phyloP scores from a whole-genome alignment of 2,113 vertebrate species.

The Trinectes maculatus region DNA sequence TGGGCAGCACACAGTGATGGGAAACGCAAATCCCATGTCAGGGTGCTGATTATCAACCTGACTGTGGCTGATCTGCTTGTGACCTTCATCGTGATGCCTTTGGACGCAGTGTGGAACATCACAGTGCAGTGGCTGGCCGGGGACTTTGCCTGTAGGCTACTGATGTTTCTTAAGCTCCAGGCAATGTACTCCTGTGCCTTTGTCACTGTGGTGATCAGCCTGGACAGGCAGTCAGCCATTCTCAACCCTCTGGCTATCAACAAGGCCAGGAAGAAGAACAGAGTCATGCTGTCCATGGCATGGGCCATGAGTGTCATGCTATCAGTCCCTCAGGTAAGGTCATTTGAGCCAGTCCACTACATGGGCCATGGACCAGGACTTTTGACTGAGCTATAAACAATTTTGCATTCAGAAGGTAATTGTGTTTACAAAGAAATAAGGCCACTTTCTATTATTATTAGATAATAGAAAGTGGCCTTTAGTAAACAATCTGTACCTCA shows the following conservation, averaged over 20 bases:
- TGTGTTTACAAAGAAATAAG: too few relatives aligned
- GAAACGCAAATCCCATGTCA: constrained; percentile 81
- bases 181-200: constrained; percentile 86
- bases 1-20: constrained; percentile 57
- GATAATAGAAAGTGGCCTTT: too few relatives aligned
- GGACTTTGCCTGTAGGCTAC: constrained; percentile 81
- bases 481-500: too few relatives aligned
- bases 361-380: neutral
- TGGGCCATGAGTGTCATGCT: constrained; percentile 82
- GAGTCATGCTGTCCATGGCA: constrained; percentile 81
- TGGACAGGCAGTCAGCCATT: constrained; percentile 84
- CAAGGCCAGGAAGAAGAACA: constrained; percentile 79
- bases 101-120: constrained; percentile 85
- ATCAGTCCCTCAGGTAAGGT: constrained; percentile 85
- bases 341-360: neutral
- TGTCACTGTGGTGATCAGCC: constrained; percentile 88
- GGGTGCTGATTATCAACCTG: constrained; percentile 83
- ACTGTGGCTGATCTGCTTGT: constrained; percentile 83
- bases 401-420: too few relatives aligned
- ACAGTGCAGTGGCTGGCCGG: constrained; percentile 88
- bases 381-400: neutral
- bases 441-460: too few relatives aligned
- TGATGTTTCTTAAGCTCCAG: constrained; percentile 89
- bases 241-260: constrained; percentile 84
- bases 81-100: constrained; percentile 85